phyloP scores from a whole-genome alignment of 2,113 vertebrate genomes.

The Eubucco bourcierii region DNA sequence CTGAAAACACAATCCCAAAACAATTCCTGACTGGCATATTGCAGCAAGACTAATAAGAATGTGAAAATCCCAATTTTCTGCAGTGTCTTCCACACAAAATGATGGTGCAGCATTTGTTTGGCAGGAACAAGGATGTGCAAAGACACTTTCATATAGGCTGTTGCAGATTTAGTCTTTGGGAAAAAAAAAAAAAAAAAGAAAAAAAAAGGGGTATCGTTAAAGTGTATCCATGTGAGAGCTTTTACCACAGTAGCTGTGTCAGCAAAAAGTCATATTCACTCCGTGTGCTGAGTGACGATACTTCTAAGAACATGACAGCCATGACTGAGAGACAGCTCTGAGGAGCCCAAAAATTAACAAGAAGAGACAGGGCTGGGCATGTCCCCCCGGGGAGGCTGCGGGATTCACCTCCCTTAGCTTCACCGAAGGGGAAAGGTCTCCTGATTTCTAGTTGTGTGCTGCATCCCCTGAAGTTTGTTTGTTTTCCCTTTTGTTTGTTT shows the following conservation, averaged over 20 bases:
- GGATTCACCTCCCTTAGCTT: background rate
- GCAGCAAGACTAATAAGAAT: background rate
- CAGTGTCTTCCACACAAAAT: background rate
- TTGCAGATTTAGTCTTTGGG: background rate
- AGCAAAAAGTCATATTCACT: background rate
- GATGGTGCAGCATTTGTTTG: background rate
- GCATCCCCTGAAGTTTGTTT: background rate
- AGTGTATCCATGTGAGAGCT: background rate
- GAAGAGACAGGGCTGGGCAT: background rate
- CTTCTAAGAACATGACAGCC: background rate
- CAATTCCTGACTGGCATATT: background rate
- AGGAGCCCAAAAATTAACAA: background rate
- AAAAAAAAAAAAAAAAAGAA: too few species aligned
- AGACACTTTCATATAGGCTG: background rate
- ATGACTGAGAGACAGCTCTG: background rate
- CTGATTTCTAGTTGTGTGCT: background rate
- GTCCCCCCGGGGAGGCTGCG: accelerated
- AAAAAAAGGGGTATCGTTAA: accelerated
- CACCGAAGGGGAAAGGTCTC: background rate
- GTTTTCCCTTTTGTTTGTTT: background rate
- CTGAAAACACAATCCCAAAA: too few species aligned
- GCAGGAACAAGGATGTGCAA: background rate
- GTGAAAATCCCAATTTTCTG: background rate
- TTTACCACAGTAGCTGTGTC: background rate
- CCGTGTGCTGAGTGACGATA: background rate